phyloP scores from a whole-genome alignment of 2,113 vertebrate genomes.

The Apaloderma vittatum region DNA sequence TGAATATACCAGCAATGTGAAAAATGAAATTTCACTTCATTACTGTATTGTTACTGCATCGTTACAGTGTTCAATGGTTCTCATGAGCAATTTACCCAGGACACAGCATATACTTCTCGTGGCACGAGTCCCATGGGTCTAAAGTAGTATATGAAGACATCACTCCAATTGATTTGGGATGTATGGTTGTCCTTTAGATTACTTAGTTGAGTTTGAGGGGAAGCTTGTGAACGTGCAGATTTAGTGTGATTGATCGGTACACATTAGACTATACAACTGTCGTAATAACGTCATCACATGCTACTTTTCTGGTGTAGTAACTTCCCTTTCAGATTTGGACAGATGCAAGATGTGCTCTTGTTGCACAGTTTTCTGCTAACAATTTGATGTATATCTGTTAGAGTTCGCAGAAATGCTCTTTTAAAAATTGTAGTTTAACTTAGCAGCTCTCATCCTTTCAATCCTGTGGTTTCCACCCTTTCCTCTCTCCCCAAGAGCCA shows the following conservation, averaged over 20 bases:
- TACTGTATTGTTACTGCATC: no score
- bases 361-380: neutral
- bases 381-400: neutral
- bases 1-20: neutral
- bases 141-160: neutral
- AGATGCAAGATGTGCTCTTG: neutral
- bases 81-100: neutral
- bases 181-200: neutral
- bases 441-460: neutral
- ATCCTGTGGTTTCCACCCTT: neutral
- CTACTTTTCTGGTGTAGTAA: neutral
- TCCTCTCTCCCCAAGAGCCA: neutral
- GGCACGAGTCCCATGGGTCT: neutral
- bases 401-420: neutral
- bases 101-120: neutral
- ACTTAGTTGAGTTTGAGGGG: neutral
- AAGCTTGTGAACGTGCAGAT: neutral
- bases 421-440: neutral
- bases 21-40: neutral
- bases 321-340: neutral
- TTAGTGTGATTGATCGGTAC: neutral
- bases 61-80: neutral
- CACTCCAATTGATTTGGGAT: neutral
- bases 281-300: neutral
- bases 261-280: neutral